Evolutionary conservation across 2,113 vertebrate genomes (phyloP), one percentile per base, ranked within the genome.

Genomic region (Barnardius zonarius): DNA sequence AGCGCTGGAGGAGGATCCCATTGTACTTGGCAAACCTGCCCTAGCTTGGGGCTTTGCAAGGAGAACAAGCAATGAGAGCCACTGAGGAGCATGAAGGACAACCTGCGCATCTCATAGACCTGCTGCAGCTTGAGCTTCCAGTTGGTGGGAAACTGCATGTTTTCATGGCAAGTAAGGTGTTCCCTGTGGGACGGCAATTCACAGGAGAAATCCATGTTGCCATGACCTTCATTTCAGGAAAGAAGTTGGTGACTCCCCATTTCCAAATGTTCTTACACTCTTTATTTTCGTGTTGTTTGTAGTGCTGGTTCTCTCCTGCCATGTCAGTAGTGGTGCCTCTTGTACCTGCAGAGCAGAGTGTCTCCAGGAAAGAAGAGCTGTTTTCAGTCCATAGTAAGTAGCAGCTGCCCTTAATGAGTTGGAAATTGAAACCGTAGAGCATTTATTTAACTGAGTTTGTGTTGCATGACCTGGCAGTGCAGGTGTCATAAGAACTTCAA

Each of bases 371-470:
- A 74, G 88, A 97, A 84, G 82, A 88, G 86, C 39, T 86, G 83
- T 92, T 97, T 88, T 68, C 91, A 95, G 86, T 89, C 91, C 91
- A 55, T 86, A 95, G 73, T 43, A 48, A 95, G 93, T 73, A 96
- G 91, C 77, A 89, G 92, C 80, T 95, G 74, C 79, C 88, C 89
- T 76, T 20, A 52, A 89, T 1, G 69, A 94, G 88, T 62, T 93
- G 81, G 88, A 90, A 92, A 85, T 59, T 30, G 81, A 85, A 95
- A 57, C 54, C 39, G 31, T 11, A 82, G 86, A 89, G 86, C 86
- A 25, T 88, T 91, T 93, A 35, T 87, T 90, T 48, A 72, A 48
- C 72, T 20, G 83, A 55, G 46, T 64, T 95, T 88, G 63, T 84
- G 17, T 82, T 46, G 62, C 14, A 5, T 67, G 85, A 43, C 73